phyloP scores from a whole-genome alignment of 35 echinoderm and acorn worm genomes.

The Nesometra sesokonis region DNA sequence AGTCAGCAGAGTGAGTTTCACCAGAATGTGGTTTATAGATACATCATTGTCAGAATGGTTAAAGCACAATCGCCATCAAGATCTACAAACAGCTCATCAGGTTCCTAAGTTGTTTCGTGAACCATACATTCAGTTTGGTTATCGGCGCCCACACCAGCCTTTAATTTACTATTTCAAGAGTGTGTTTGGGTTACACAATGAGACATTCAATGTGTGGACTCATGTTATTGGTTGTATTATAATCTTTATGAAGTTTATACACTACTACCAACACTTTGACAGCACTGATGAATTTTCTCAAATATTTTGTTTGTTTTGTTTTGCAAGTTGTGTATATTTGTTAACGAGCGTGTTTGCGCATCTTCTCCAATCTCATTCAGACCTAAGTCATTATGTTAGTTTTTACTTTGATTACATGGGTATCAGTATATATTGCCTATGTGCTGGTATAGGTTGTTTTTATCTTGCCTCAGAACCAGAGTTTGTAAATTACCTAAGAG shows the following conservation, averaged over 20 bases:
- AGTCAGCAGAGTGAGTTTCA: no score
- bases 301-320: constrained; percentile 54
- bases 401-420: constrained; percentile 93
- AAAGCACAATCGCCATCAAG: not conserved
- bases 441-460: constrained; percentile 45
- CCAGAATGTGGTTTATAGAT: not conserved
- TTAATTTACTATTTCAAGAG: constrained; percentile 72
- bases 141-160: constrained; percentile 62
- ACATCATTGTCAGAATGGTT: not conserved
- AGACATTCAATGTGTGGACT: constrained; percentile 83
- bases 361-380: constrained; percentile 67
- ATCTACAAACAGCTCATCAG: not conserved
- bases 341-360: constrained; percentile 63
- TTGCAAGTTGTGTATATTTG: constrained; percentile 42
- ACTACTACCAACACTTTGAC: constrained; percentile 46
- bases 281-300: constrained; percentile 50
- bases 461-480: constrained; percentile 41
- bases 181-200: constrained; percentile 77
- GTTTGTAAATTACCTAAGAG: constrained; percentile 24
- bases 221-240: constrained; percentile 46
- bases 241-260: constrained; percentile 22
- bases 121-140: constrained; percentile 60
- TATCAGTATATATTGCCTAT: constrained; percentile 54
- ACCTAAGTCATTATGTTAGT: constrained; percentile 66
- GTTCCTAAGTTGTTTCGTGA: constrained; percentile 58